Percentiles rank a stretch among this genome's conserved stretches.
These are phyloP conservation scores for Acropora yongei DNA, from an alignment of 64 coral and sea anemone species.

Conservation along the genomic window DNA sequence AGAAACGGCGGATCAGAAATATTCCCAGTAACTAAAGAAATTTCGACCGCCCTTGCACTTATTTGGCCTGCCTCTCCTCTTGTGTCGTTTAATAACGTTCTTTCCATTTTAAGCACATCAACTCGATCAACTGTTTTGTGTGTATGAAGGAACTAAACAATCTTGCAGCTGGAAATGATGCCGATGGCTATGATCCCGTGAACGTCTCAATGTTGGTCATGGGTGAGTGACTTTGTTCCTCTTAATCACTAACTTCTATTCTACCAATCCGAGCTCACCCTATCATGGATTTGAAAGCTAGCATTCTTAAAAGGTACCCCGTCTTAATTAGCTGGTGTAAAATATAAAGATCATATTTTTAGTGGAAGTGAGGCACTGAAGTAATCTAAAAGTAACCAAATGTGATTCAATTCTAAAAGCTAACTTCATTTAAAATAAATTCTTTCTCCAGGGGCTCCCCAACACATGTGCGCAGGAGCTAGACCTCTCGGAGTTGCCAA, in stretches of 20 bases:
- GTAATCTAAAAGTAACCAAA: no score
- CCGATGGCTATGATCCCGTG: constrained; percentile 21
- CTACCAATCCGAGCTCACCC: no score
- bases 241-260: background rate
- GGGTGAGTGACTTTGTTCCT: background rate
- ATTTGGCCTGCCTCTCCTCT: background rate
- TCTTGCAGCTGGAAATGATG: background rate
- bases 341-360: no score
- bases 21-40: no score
- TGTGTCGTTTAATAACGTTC: background rate
- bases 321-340: no score
- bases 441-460: background rate
- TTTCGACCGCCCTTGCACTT: no score
- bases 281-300: no score
- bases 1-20: no score
- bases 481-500: constrained; percentile 1
- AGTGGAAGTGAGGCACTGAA: no score
- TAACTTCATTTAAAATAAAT: background rate
- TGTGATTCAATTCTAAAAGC: no score
- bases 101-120: background rate
- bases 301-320: no score
- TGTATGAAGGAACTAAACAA: constrained; percentile 30
- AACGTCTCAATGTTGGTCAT: background rate
- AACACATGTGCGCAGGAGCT: background rate
- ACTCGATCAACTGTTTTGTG: background rate